Conservation (phyloP, 1,140 invertebrate genomes). For the Bathynomus jamesi region DNA sequence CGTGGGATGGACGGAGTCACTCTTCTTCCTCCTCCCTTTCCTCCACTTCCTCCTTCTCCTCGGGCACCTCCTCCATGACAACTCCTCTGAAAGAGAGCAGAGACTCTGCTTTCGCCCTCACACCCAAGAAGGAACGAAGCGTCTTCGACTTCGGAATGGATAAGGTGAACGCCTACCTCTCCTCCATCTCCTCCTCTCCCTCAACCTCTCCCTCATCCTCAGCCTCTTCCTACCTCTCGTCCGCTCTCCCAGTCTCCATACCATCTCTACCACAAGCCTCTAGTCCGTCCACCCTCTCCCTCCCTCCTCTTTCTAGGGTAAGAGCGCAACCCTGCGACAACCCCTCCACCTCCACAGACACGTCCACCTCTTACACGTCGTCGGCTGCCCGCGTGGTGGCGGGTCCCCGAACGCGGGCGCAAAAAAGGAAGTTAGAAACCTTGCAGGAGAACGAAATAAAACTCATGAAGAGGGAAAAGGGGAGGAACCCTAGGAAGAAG, state of each 20-base stretch:
- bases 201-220: background rate
- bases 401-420: background rate
- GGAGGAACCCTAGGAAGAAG: background rate
- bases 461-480: background rate
- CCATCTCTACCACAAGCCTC: background rate
- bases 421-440: background rate
- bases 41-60: background rate
- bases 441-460: background rate
- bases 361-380: background rate
- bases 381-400: background rate
- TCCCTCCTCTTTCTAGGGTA: background rate
- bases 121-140: background rate
- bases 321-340: background rate
- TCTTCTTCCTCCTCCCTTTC: background rate
- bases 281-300: background rate
- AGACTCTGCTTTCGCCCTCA: background rate
- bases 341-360: background rate
- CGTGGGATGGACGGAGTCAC: constrained; percentile 45
- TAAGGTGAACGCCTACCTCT: background rate
- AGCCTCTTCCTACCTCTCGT: background rate
- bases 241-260: background rate
- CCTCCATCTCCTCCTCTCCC: background rate
- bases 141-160: background rate
- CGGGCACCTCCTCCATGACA: background rate
- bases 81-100: background rate